Evolutionary conservation across 2,888 invertebrate species (phyloP), one percentile per base, ranked within the genome.

Genomic region (Tipula helvola): DNA sequence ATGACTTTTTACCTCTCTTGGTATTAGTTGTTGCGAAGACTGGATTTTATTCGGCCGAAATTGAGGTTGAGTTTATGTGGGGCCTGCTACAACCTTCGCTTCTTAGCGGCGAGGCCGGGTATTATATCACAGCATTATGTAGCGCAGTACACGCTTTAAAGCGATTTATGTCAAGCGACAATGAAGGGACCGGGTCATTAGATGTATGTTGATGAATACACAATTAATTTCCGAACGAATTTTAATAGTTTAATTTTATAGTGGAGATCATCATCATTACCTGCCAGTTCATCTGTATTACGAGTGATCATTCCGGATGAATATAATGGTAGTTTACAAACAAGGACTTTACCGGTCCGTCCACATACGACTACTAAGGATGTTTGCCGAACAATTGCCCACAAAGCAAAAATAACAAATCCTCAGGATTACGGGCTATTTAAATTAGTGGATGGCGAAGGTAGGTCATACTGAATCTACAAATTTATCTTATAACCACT

Each of bases 41-140:
- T 88, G 96, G 96, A 47, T 95, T 98, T 89, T 96, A 98, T 7
- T 96, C 97, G 42, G 98, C 97, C 0, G 98, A 99, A 92, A 94
- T 98, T 87, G 98, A 99, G 91, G 97, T 98, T 0, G 98, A 98
- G 90, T 96, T 98, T 90, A 99, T 99, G 97, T 98, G 98, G 93
- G 98, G 96, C 2, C 93, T 99, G 57, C 92, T 99, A 47, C 98
- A 98, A 87, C 97, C 97, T 0, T 97, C 97, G 0, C 92, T 98
- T 86, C 93, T 98, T 86, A 96, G 96, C 0, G 98, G 98, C 3
- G 98, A 98, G 90, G 98, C 97, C 0, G 97, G 97, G 4, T 99
- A 98, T 92, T 98, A 98, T 91, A 93, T 99, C 87, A 98, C 98
- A 0, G 97, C 98, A 0, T 93, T 99, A 86, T 97, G 97, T 90